Base-by-base conservation (phyloP, 2,888 invertebrate species). In the Oxycera nigricornis region DNA sequence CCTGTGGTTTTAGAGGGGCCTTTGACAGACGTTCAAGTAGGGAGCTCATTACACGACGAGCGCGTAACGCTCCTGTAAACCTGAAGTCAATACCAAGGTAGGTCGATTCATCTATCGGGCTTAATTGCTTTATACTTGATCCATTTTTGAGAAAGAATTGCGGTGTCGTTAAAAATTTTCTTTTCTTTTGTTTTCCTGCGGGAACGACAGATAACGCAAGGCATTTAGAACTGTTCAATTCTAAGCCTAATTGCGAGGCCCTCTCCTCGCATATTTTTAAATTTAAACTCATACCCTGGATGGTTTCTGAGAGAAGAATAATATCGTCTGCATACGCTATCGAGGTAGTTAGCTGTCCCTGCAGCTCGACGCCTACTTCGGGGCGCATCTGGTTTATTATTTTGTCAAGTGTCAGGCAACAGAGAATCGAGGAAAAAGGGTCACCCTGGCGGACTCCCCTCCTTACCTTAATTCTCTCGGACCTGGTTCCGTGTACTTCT, bases 1-100 rank as follows among this genome's bases (percentile, higher is more conserved):
- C 30, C 30, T 61, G 61, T 9, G 61, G 61, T n/a, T 61, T 61
- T 17, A 61, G 30, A 0, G 30, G 61, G 9, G 61, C 61, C 22
- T 31, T 61, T 31, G 9, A 4, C 2, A 61, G 20, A 4, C n/a
- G n/a, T n/a, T n/a, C n/a, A n/a, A n/a, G 20, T 28, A 61, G 11
- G n/a, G 0, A 61, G 7, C 3, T 20, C n/a, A 6, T 7, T 17
- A 4, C 14, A 4, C 2, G 24, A 17, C 4, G 2, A 7, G 20
- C 24, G n/a, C n/a, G 9, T 20, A 4, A 20, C 11, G 24, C 14
- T n/a, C 61, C 30, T n/a, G 9, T 7, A 2, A 30, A n/a, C n/a
- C 30, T 61, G 24, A 61, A 61, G 30, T 28, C 31, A n/a, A 28
- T 0, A 30, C 61, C 61, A 3, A 28, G 61, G 24, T 61, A 61